Conservation (phyloP, 2,113 vertebrate genomes). For the Osmerus eperlanus region DNA sequence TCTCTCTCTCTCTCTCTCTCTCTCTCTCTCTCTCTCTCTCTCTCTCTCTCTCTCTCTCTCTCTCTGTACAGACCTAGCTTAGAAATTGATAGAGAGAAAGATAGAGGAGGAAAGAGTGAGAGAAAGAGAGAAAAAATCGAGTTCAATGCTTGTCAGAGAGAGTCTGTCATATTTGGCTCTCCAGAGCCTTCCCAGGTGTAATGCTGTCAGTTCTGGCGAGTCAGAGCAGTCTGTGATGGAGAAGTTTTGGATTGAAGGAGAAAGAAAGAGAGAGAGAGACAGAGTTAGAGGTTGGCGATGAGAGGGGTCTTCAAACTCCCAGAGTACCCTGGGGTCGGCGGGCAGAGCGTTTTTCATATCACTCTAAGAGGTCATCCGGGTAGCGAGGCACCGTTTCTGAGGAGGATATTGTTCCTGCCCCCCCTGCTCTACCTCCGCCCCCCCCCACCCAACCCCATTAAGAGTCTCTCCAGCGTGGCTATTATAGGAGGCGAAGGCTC, state of each 20-base stretch:
- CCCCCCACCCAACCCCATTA: constrained; percentile 6
- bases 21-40: background rate
- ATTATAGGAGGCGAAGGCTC: constrained; percentile 40
- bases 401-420: constrained; percentile 40
- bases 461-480: constrained; percentile 41
- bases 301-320: background rate
- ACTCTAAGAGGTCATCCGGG: constrained; percentile 8
- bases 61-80: constrained; percentile 44
- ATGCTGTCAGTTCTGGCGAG: background rate
- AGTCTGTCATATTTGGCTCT: no score
- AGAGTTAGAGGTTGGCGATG: constrained; percentile 23
- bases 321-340: background rate
- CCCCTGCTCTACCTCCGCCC: constrained; percentile 2
- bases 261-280: constrained; percentile 27
- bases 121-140: background rate
- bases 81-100: background rate
- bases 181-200: background rate
- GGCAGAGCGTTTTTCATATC: constrained; percentile 38
- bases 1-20: no score
- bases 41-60: constrained; percentile 47
- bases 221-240: background rate
- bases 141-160: background rate
- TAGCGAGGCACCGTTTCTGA: constrained; percentile 26
- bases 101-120: background rate
- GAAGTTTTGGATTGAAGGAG: background rate